These are phyloP conservation scores for Ameiurus melas DNA, from an alignment of 2,113 vertebrate genomes.

Conservation along the genomic window DNA sequence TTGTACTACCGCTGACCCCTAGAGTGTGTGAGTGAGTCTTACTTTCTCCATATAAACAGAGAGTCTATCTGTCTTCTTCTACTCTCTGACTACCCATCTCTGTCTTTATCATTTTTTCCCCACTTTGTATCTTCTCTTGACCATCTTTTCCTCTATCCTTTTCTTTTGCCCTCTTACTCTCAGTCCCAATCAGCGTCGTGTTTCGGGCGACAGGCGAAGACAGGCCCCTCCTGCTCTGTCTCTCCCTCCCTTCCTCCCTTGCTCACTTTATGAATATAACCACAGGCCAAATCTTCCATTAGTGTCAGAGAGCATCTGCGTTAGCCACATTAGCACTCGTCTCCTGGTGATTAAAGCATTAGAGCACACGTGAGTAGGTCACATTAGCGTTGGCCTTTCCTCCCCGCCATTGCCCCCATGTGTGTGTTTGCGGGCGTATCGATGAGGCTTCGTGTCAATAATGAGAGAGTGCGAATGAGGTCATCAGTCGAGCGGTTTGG, in stretches of 20 bases:
- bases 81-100: background rate
- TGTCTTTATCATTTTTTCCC: background rate
- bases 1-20: too few species aligned
- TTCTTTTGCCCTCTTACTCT: background rate
- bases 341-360: slow-evolving; percentile 87
- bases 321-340: slow-evolving; percentile 76
- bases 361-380: slow-evolving; percentile 71
- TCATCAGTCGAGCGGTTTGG: slow-evolving; percentile 17
- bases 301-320: slow-evolving; percentile 87
- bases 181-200: slow-evolving; percentile 73
- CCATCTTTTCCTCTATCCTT: background rate
- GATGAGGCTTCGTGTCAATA: slow-evolving; percentile 31
- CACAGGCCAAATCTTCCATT: slow-evolving; percentile 92
- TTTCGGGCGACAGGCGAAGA: slow-evolving; percentile 77
- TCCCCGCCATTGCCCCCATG: slow-evolving; percentile 52
- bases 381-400: slow-evolving; percentile 72
- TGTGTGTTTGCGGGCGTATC: slow-evolving; percentile 38
- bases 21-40: background rate
- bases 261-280: slow-evolving; percentile 70
- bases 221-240: slow-evolving; percentile 46
- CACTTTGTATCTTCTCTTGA: background rate
- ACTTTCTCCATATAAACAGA: background rate
- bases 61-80: background rate
- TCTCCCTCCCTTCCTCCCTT: background rate
- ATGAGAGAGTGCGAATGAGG: slow-evolving; percentile 31